phyloP scores from a whole-genome alignment of 2,888 invertebrate species.

The Nebria brevicollis region DNA sequence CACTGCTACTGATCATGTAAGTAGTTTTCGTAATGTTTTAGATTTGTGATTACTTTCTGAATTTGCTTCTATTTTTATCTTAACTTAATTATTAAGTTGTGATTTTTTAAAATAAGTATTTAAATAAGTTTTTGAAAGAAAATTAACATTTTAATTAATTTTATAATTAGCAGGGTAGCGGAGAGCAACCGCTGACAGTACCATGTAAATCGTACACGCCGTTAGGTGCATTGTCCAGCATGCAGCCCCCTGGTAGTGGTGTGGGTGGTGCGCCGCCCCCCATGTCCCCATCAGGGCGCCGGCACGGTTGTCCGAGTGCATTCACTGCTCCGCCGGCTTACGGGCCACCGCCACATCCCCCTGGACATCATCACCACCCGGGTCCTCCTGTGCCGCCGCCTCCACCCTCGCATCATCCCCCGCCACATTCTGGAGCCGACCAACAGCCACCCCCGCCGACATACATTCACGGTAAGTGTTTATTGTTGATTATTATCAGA shows the following conservation, averaged over 20 bases:
- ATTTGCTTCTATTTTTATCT: too few species aligned
- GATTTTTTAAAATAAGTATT: too few species aligned
- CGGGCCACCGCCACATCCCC: constrained; percentile 62
- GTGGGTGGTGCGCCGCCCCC: constrained; percentile 64
- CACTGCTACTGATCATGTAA: constrained; percentile 60
- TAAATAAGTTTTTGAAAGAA: too few species aligned
- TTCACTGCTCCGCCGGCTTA: constrained; percentile 68
- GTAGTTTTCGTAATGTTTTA: too few species aligned
- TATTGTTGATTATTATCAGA: constrained; percentile 7
- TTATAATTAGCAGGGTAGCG: not conserved
- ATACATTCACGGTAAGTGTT: constrained; percentile 61
- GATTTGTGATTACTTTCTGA: too few species aligned
- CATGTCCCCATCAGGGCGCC: constrained; percentile 63
- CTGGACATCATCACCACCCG: constrained; percentile 58
- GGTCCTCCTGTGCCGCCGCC: constrained; percentile 60
- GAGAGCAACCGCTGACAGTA: constrained; percentile 15
- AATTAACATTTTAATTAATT: not conserved
- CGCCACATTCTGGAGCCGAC: constrained; percentile 40
- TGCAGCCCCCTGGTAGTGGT: constrained; percentile 81
- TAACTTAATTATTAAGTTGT: not conserved
- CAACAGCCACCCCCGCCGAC: constrained; percentile 50
- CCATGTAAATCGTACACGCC: constrained; percentile 81
- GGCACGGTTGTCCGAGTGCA: constrained; percentile 71
- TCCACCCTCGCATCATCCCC: constrained; percentile 47
- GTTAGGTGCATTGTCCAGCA: constrained; percentile 83